Evolutionary conservation across 2,888 invertebrate species (phyloP).

Genomic region (Lasioglossum villosulum): DNA sequence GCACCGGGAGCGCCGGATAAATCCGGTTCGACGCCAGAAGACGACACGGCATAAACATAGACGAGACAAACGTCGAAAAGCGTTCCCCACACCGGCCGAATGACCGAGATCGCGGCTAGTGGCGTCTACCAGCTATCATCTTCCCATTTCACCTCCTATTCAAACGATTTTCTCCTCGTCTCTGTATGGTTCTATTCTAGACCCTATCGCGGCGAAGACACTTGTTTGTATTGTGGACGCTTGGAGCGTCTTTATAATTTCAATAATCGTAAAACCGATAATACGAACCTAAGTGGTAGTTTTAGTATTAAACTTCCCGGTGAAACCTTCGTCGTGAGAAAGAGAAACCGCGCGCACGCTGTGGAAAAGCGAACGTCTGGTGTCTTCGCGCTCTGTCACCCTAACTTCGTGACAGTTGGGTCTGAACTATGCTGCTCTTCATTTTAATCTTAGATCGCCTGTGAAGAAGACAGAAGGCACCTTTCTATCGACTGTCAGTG

Average conservation of each 20-base stretch:
- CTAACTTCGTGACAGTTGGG: not conserved
- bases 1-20: slow-evolving; percentile 74
- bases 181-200: not conserved
- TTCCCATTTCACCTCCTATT: not conserved
- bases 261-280: not conserved
- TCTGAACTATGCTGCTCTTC: not conserved
- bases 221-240: not conserved
- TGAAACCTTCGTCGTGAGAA: slow-evolving; percentile 28
- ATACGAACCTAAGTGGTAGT: not conserved
- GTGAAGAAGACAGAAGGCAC: not conserved
- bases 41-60: slow-evolving; percentile 74
- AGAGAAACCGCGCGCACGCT: slow-evolving; percentile 5
- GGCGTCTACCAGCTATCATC: not conserved
- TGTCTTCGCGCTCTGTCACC: not conserved
- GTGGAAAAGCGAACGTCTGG: slow-evolving; percentile 8
- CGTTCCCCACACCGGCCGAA: slow-evolving; percentile 55
- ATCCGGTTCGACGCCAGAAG: slow-evolving; percentile 77
- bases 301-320: not conserved
- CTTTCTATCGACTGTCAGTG: not conserved
- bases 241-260: not conserved
- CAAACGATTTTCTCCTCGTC: not conserved
- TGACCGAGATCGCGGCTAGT: slow-evolving; percentile 39
- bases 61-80: slow-evolving; percentile 62
- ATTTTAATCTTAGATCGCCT: not conserved
- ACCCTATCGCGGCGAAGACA: not conserved